Base-by-base conservation (phyloP, 1,140 invertebrate genomes). In the Drosophila subobscura region DNA sequence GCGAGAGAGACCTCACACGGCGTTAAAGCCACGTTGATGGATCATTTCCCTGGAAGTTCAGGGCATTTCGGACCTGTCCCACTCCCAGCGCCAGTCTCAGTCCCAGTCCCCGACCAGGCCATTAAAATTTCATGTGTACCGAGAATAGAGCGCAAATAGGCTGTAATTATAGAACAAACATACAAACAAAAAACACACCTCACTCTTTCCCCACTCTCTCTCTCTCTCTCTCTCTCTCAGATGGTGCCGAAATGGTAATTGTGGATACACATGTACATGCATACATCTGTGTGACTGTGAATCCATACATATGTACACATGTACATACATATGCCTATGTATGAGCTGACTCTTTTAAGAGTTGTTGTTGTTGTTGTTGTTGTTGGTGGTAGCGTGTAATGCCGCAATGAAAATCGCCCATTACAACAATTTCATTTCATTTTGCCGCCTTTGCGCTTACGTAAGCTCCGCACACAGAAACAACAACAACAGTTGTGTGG, bases 391-490 rank as follows among this genome's bases (percentile, higher is more conserved):
- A 29, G 79, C 74, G 79, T 85, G 81, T 79, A 79, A 73, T 79
- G 74, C 77, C 80, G 80, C 81, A 80, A 77, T 77, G 81, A 86
- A 84, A 85, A 85, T 85, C 81, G 81, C 68, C 81, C 77, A 85
- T 85, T 85, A 85, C 83, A 85, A 85, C 81, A 85, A 86, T 85
- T 85, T 85, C 73, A 85, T 85, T 85, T 85, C 73, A 84, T 84
- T 84, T 84, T 52, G 74, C 80, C 80, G 81, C 81, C 83, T 85
- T 79, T 71, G 51, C 57, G 68, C 73, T 85, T 85, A 85, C 81
- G 81, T 85, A 85, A 85, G 81, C 60, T 58, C n/a, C 60, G 44
- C 72, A 49, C 51, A 46, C 52, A 65, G 45, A 46, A 68, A 14
- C 37, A 66, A 8, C 56, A 75, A 67, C 25, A 64, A 56, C 16